A percentile compares a stretch with the other conserved stretches of the same genome.
phyloP scores from a whole-genome alignment of 2,113 vertebrate genomes.

The Rhombomys opimus region DNA sequence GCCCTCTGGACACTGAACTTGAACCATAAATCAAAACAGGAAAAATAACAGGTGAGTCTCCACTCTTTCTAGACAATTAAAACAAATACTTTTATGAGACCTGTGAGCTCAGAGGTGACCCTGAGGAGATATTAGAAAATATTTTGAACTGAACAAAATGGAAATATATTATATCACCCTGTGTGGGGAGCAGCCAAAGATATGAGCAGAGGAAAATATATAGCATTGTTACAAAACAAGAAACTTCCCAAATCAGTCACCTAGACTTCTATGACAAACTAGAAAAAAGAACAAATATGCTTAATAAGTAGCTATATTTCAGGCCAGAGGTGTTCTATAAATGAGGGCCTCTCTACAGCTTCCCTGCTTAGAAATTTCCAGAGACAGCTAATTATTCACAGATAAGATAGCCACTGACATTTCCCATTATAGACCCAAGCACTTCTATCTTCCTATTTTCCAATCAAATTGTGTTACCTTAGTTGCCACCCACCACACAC shows the following conservation, averaged over 20 bases:
- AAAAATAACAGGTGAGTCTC: neutral
- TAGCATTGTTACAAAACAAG: neutral
- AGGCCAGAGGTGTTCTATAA: neutral
- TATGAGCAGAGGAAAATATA: neutral
- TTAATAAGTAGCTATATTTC: neutral
- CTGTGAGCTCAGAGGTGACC: neutral
- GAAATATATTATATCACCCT: neutral
- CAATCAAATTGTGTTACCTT: accelerated
- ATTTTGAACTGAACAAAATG: neutral
- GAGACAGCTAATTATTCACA: neutral
- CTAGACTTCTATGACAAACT: neutral
- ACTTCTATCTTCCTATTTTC: neutral
- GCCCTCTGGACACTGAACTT: neutral
- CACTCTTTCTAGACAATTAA: neutral
- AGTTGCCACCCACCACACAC: accelerated
- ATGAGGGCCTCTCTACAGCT: neutral
- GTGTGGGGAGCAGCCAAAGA: neutral
- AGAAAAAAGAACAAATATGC: neutral
- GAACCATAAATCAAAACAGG: neutral
- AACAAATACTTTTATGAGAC: neutral
- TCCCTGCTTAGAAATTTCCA: neutral
- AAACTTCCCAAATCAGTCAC: neutral
- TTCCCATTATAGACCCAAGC: accelerated
- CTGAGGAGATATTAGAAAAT: neutral
- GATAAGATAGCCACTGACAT: neutral